phyloP scores from a whole-genome alignment of 2,888 invertebrate genomes.

The Leucophora obtusa region DNA sequence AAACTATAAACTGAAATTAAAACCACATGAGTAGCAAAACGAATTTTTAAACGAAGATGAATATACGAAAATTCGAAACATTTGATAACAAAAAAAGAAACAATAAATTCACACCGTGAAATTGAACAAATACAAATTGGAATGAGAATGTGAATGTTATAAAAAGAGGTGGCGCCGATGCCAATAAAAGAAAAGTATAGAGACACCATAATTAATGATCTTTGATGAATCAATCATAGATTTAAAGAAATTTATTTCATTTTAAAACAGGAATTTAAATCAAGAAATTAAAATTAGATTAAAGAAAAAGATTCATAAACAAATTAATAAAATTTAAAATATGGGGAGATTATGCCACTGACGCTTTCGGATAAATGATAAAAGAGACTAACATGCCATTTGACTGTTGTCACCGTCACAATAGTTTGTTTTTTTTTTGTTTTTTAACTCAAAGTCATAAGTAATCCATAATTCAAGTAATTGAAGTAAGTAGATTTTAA shows the following conservation, averaged over 20 bases:
- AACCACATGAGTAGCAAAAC: conserved; percentile 68
- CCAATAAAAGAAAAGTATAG: conserved; percentile 51
- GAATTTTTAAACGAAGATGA: conserved; percentile 66
- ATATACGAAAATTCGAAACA: conserved; percentile 30
- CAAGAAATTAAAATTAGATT: conserved; percentile 30
- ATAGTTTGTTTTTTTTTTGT: no score
- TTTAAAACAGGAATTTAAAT: neutral
- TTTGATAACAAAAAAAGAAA: conserved; percentile 55
- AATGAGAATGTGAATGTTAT: conserved; percentile 16
- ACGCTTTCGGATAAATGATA: no score
- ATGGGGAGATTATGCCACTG: no score
- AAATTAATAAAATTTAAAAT: no score
- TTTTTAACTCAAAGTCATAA: no score
- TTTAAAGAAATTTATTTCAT: neutral
- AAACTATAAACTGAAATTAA: conserved; percentile 32
- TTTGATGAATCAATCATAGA: conserved; percentile 67
- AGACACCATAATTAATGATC: conserved; percentile 73
- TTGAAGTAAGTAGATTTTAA: no score
- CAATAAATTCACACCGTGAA: conserved; percentile 68
- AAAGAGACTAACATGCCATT: no score
- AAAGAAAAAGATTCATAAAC: neutral
- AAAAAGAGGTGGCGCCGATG: conserved; percentile 62
- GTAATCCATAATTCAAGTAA: no score
- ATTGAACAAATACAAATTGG: conserved; percentile 67
- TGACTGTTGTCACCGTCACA: no score